Percentiles rank a stretch among this genome's conserved stretches.
These are phyloP conservation scores for Eurytemora carolleeae DNA, from an alignment of 1,140 invertebrate genomes.

Conservation along the genomic window DNA sequence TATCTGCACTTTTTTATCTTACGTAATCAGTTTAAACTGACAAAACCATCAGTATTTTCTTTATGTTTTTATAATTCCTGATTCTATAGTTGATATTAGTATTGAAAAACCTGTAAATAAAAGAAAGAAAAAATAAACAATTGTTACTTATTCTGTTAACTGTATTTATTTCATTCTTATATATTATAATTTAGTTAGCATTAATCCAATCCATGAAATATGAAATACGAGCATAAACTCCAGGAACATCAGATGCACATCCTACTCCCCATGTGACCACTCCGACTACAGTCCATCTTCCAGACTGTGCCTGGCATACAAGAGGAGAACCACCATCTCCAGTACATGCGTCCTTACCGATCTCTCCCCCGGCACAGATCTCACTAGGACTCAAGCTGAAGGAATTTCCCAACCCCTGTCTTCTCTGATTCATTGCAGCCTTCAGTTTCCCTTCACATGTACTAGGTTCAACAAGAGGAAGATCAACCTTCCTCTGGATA, in stretches of 20 bases:
- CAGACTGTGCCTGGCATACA: conserved; percentile 23
- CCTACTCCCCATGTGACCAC: conserved; percentile 48
- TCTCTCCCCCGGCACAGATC: conserved; percentile 43
- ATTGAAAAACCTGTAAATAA: too few relatives aligned
- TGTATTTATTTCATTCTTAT: too few relatives aligned
- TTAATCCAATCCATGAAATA: conserved; percentile 35
- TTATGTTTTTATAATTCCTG: too few relatives aligned
- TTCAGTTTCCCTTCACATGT: neutral
- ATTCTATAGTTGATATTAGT: too few relatives aligned
- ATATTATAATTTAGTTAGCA: too few relatives aligned
- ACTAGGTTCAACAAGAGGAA: neutral
- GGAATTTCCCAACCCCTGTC: conserved; percentile 47
- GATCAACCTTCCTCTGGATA: conserved; percentile 8
- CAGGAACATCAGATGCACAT: conserved; percentile 42
- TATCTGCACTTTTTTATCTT: too few relatives aligned
- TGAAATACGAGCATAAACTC: conserved; percentile 45
- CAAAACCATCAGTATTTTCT: too few relatives aligned
- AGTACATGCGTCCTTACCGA: conserved; percentile 40
- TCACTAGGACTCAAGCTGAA: conserved; percentile 44
- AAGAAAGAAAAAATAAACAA: too few relatives aligned
- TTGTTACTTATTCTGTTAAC: too few relatives aligned
- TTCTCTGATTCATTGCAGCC: conserved; percentile 26
- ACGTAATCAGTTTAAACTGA: too few relatives aligned
- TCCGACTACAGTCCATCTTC: conserved; percentile 33
- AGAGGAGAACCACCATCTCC: conserved; percentile 46